Evolutionary conservation across 2,888 invertebrate species (phyloP).

Genomic region (Biston stratarius): DNA sequence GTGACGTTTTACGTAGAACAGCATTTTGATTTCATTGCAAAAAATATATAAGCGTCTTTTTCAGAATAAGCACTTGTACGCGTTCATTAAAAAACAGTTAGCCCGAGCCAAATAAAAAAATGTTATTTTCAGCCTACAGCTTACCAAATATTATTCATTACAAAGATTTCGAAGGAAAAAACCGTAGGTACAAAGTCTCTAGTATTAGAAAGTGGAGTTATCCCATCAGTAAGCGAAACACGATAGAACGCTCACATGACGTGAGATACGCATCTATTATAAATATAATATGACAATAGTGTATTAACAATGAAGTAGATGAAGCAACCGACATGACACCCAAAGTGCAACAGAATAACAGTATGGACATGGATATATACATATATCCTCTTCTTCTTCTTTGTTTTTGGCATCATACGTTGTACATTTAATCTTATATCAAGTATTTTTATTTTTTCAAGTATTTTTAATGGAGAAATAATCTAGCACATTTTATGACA

Average conservation of each 20-base stretch:
- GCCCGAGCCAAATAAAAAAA: background rate
- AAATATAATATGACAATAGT: slow-evolving; percentile 78
- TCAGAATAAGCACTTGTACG: no score
- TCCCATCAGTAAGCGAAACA: slow-evolving; percentile 46
- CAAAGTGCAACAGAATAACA: slow-evolving; percentile 9
- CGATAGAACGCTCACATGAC: slow-evolving; percentile 59
- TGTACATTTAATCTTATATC: no score
- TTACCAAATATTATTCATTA: background rate
- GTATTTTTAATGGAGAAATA: no score
- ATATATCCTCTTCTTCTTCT: no score
- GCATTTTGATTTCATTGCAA: no score
- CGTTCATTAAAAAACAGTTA: no score
- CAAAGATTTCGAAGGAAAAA: background rate
- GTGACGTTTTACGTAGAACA: no score
- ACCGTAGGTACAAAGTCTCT: slow-evolving; percentile 4
- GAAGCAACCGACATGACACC: slow-evolving; percentile 57
- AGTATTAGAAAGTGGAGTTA: slow-evolving; percentile 40
- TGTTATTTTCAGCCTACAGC: background rate
- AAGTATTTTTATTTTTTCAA: no score
- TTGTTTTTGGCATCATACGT: no score
- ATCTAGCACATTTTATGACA: no score
- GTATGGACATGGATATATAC: slow-evolving; percentile 3
- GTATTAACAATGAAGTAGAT: slow-evolving; percentile 73
- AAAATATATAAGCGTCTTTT: no score
- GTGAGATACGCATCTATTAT: slow-evolving; percentile 69